A percentile compares a stretch with the other conserved stretches of the same genome.
Conservation (phyloP, 2,797 vertebrate genomes). For the Hoplostethus atlanticus region DNA sequence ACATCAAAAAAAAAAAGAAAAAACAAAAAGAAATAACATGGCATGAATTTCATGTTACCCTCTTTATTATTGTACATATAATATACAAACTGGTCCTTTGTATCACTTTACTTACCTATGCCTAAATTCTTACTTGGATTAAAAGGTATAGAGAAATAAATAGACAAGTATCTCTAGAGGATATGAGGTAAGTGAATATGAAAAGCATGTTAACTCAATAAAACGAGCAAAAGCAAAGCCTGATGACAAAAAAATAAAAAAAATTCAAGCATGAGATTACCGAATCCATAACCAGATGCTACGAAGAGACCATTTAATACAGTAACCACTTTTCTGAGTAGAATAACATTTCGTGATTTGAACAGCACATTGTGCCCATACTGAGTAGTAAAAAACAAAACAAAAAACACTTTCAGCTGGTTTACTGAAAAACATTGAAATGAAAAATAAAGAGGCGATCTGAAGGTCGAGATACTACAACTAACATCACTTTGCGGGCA, state of each 20-base stretch:
- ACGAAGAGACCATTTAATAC: conserved; percentile 86
- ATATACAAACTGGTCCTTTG: conserved; percentile 97
- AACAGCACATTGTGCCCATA: conserved; percentile 93
- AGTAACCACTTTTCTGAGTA: conserved; percentile 63
- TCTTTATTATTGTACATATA: conserved; percentile 93
- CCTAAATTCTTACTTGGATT: conserved; percentile 87
- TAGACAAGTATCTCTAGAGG: conserved; percentile 91
- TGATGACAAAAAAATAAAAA: conserved; percentile 69
- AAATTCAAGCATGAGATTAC: conserved; percentile 70
- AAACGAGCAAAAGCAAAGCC: conserved; percentile 66
- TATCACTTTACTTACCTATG: conserved; percentile 87
- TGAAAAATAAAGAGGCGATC: conserved; percentile 84
- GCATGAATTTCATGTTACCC: conserved; percentile 83
- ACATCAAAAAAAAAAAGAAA: conserved; percentile 84
- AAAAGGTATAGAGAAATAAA: conserved; percentile 95
- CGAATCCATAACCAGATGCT: conserved; percentile 86
- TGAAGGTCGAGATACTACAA: conserved; percentile 90
- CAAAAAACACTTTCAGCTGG: conserved; percentile 87
- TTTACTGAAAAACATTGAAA: conserved; percentile 87
- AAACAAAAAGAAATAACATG: conserved; percentile 79
- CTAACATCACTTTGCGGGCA: conserved; percentile 86
- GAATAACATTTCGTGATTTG: conserved; percentile 66
- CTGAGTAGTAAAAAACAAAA: conserved; percentile 82
- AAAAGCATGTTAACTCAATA: conserved; percentile 75
- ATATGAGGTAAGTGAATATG: conserved; percentile 86